A percentile compares a stretch with the other conserved stretches of the same genome.
Evolutionary conservation across 1,140 invertebrate genomes (phyloP).

Genomic region (Aphelenchoides besseyi): DNA sequence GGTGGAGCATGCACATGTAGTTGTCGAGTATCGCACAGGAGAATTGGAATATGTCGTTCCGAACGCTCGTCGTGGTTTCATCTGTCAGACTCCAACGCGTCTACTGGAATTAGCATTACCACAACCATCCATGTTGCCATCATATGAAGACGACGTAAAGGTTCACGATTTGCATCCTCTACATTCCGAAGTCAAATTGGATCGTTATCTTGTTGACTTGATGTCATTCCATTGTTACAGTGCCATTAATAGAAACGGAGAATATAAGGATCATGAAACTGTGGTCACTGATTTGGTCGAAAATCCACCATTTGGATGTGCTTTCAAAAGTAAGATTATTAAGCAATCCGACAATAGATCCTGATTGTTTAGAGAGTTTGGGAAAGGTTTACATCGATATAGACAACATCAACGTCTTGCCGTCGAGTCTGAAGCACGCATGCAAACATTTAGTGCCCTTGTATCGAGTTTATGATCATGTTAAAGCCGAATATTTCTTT

Average conservation of each 20-base stretch:
- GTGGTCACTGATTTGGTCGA: not conserved
- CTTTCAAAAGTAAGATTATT: not conserved
- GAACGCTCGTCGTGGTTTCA: conserved; percentile 3
- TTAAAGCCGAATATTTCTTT: not conserved
- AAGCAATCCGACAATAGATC: not conserved
- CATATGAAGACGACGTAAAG: not conserved
- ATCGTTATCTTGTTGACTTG: conserved; percentile 4
- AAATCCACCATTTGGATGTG: not conserved
- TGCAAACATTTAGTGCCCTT: not conserved
- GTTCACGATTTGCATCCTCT: not conserved
- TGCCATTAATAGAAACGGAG: not conserved
- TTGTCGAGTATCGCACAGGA: not conserved
- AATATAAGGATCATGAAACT: not conserved
- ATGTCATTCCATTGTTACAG: not conserved
- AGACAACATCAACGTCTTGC: not conserved
- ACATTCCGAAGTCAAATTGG: not conserved
- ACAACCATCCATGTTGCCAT: not conserved
- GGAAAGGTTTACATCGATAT: not conserved
- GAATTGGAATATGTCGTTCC: not conserved
- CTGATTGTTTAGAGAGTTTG: not conserved
- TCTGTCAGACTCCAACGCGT: not conserved
- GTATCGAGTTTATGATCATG: not conserved
- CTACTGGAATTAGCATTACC: not conserved
- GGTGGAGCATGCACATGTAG: too few relatives aligned
- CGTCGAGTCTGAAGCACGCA: not conserved